Conservation (phyloP, 2,888 invertebrate genomes). For the Heliconius sara region DNA sequence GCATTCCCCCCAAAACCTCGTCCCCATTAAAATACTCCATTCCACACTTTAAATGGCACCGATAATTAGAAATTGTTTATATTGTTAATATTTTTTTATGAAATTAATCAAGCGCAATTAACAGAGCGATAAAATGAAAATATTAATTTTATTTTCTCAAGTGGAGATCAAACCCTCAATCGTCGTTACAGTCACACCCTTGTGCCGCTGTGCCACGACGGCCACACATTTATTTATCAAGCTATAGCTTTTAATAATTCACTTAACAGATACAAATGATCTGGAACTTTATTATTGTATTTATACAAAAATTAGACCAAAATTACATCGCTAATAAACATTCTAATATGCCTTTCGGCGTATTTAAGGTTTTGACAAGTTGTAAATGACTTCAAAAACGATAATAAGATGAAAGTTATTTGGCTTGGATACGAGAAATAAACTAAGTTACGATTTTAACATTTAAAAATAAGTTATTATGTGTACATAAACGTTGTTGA, state of each 20-base stretch:
- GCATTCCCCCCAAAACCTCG: too few relatives aligned
- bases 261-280: constrained; percentile 1
- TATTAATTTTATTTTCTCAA: too few relatives aligned
- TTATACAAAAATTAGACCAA: not conserved
- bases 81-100: too few relatives aligned
- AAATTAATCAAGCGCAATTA: too few relatives aligned
- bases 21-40: too few relatives aligned
- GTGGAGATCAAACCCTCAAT: too few relatives aligned
- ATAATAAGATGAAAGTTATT: not conserved
- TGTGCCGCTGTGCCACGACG: too few relatives aligned
- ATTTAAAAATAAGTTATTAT: too few relatives aligned
- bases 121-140: too few relatives aligned
- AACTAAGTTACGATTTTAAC: not conserved
- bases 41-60: too few relatives aligned
- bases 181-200: not conserved
- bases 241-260: not conserved
- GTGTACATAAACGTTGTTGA: too few relatives aligned
- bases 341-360: constrained; percentile 15
- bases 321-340: constrained; percentile 9
- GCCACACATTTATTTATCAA: not conserved
- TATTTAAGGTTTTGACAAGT: constrained; percentile 21
- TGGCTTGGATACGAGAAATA: not conserved
- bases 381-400: constrained; percentile 14
- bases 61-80: too few relatives aligned
- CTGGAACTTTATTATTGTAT: not conserved